Conservation (phyloP, 2,888 invertebrate genomes). For the Ectobius pallidus region DNA sequence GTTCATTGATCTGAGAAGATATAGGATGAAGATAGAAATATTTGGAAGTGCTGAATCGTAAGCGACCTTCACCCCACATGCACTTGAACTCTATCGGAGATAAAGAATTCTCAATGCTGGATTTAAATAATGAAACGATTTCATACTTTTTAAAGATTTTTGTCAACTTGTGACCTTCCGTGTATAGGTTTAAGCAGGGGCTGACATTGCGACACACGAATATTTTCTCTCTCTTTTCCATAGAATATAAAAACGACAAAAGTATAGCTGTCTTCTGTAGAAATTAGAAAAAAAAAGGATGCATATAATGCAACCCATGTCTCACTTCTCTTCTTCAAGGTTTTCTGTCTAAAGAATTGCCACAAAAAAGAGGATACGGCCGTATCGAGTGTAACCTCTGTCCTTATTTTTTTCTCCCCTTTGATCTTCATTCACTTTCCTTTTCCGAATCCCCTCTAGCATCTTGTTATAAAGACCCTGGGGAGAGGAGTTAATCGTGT, state of each 20-base stretch:
- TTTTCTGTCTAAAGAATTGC: conserved; percentile 3
- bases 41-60: background rate
- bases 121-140: conserved; percentile 13
- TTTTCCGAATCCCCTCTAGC: background rate
- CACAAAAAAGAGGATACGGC: conserved; percentile 4
- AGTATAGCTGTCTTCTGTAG: background rate
- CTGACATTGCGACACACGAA: background rate
- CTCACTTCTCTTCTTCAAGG: background rate
- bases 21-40: no score
- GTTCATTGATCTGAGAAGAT: no score
- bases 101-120: background rate
- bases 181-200: conserved; percentile 24
- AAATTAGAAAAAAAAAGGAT: background rate
- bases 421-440: conserved; percentile 1
- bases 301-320: background rate
- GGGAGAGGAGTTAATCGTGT: conserved; percentile 4
- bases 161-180: conserved; percentile 7
- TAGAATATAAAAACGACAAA: background rate
- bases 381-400: background rate
- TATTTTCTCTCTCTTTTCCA: background rate
- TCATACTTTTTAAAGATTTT: conserved; percentile 17
- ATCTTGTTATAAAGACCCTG: background rate
- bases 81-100: background rate
- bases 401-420: background rate
- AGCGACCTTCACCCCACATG: background rate